Base-by-base conservation (phyloP, 1,140 invertebrate species). In the Magallana gigas region DNA sequence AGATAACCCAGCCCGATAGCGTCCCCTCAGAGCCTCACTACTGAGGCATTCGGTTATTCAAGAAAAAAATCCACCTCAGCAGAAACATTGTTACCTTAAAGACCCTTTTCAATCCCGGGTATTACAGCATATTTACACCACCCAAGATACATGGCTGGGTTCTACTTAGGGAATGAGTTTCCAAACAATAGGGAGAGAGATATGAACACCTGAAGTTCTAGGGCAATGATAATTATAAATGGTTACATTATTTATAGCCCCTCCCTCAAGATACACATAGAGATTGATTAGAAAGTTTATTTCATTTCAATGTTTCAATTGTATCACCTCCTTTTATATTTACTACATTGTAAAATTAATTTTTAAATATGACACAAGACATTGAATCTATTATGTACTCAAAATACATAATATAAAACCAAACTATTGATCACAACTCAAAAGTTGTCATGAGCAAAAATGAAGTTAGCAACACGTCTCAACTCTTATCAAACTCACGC, bases 1-100 rank as follows among this genome's bases (percentile, higher is more conserved):
- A 76, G 68, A 76, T 76, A 76, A 76, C 68, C 68, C 68, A 29
- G 23, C 23, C 14, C 36, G 68, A 76, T 76, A 76, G 68, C 68
- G 68, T 76, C 68, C 36, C 23, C 68, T 76, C 23, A 4, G 8
- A 76, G 68, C 68, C 68, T 36, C 68, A 9, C 68, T 29, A 76
- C 68, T 12, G 23, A 76, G 68, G 68, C 68, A 76, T 76, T 76
- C 36, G 23, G 14, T 23, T 29, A 76, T 76, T 76, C 68, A 29
- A 76, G 29, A 71, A 76, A 76, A 76, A 76, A 76, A 29, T 29
- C 23, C 8, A 29, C 23, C 68, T 76, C 23, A 12, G 23, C 68
- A 76, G 23, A 76, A 76, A 76, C 12, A 29, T 12, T 76, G 68
- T 76, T 76, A 36, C 68, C 68, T 29, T 29, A 76, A 76, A 29